Evolutionary conservation across 2,888 invertebrate species (phyloP).

Genomic region (Drosophila rellima): DNA sequence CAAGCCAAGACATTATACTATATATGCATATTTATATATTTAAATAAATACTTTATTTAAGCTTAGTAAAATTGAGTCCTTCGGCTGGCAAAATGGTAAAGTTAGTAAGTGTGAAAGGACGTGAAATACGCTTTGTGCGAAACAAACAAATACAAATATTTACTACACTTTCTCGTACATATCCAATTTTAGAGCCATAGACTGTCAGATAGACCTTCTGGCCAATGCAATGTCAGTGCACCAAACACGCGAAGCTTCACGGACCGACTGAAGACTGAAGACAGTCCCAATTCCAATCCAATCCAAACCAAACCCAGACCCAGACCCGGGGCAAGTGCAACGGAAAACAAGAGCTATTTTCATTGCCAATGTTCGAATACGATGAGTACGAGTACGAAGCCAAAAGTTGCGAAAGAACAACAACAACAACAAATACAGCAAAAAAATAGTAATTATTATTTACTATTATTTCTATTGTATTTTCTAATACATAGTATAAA

Average conservation of each 20-base stretch:
- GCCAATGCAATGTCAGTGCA: slow-evolving; percentile 72
- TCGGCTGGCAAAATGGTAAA: slow-evolving; percentile 16
- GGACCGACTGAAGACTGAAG: slow-evolving; percentile 47
- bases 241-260: slow-evolving; percentile 72
- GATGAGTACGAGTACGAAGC: slow-evolving; percentile 20
- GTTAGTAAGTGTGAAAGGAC: slow-evolving; percentile 27
- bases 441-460: slow-evolving; percentile 72
- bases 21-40: slow-evolving; percentile 1
- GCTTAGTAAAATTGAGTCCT: slow-evolving; percentile 27
- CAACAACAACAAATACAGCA: slow-evolving; percentile 6
- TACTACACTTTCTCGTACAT: slow-evolving; percentile 32
- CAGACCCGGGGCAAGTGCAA: slow-evolving; percentile 39
- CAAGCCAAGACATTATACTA: neutral
- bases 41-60: slow-evolving; percentile 23
- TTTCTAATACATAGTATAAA: slow-evolving; percentile 58
- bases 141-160: slow-evolving; percentile 36
- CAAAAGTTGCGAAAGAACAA: slow-evolving; percentile 46
- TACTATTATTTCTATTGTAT: slow-evolving; percentile 51
- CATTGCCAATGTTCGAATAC: slow-evolving; percentile 43
- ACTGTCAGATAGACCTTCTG: slow-evolving; percentile 70
- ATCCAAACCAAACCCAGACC: too few relatives aligned
- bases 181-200: slow-evolving; percentile 42
- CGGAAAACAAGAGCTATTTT: slow-evolving; percentile 39
- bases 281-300: slow-evolving; percentile 6
- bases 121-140: slow-evolving; percentile 32